Percentiles rank a stretch among this genome's conserved stretches.
phyloP scores from a whole-genome alignment of 2,888 invertebrate genomes.

The Synergus gifuensis region DNA sequence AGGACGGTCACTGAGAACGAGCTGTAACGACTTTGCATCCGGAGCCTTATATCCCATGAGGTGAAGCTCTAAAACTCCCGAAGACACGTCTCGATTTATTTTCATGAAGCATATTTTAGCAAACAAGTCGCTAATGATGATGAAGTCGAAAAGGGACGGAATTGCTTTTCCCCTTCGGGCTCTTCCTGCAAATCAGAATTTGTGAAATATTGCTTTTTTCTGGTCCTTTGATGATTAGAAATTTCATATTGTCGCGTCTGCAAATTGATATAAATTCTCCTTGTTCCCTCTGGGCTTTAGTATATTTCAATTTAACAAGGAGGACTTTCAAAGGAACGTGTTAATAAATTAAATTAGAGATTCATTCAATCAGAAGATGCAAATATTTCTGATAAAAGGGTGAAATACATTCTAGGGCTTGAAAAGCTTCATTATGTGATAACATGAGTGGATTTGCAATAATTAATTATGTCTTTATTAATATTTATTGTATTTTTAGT shows the following conservation, averaged over 20 bases:
- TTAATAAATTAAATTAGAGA: not conserved
- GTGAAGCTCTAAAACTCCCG: conserved; percentile 4
- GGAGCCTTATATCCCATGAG: conserved; percentile 28
- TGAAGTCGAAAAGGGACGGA: not conserved
- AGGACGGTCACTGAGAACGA: conserved; percentile 29
- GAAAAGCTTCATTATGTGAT: not conserved
- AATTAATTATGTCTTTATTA: not conserved
- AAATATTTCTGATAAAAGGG: conserved; percentile 2
- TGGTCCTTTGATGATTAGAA: conserved; percentile 3
- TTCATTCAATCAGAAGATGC: not conserved
- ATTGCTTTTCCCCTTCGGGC: not conserved
- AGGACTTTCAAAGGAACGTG: not conserved
- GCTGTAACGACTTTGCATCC: conserved; percentile 13
- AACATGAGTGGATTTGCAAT: not conserved
- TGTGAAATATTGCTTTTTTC: not conserved
- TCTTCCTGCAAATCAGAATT: conserved; percentile 10
- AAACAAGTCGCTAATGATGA: conserved; percentile 35
- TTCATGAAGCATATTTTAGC: conserved; percentile 28
- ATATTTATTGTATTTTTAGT: not conserved
- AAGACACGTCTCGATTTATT: conserved; percentile 35
- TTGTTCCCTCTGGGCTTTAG: not conserved
- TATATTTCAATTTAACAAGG: not conserved
- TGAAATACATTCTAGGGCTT: not conserved
- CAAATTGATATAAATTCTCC: not conserved
- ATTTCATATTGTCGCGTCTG: conserved; percentile 9